Evolutionary conservation across 1,140 invertebrate genomes (phyloP).

Genomic region (Pachypeltis micranthus): DNA sequence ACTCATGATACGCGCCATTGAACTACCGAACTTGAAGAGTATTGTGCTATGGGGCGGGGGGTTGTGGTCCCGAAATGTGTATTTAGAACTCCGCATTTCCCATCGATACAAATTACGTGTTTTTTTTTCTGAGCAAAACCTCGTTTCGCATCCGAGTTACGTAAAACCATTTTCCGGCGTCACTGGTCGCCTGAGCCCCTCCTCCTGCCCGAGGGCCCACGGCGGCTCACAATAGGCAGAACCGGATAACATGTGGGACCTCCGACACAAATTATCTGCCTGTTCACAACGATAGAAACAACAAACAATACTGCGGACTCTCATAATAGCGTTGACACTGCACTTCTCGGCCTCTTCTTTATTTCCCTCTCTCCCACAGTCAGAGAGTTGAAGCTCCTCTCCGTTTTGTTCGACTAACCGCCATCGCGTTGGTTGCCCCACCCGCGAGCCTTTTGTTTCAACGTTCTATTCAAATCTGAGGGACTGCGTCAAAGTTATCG

Average conservation of each 20-base stretch:
- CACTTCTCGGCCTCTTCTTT: not conserved
- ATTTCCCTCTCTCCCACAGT: not conserved
- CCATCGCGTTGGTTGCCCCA: too few species aligned
- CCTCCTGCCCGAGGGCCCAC: not conserved
- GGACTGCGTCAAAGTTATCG: too few species aligned
- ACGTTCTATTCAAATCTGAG: too few species aligned
- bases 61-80: too few species aligned
- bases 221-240: not conserved
- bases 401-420: not conserved
- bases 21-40: too few species aligned
- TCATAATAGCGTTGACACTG: slow-evolving; percentile 3
- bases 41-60: too few species aligned
- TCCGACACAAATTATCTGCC: slow-evolving; percentile 6
- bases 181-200: not conserved
- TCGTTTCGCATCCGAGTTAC: not conserved
- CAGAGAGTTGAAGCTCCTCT: not conserved
- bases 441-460: too few species aligned
- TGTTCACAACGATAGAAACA: not conserved
- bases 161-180: not conserved
- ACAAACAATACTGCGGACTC: not conserved
- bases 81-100: too few species aligned
- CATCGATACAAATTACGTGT: too few species aligned
- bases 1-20: too few species aligned
- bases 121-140: not conserved
- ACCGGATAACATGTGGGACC: slow-evolving; percentile 7